phyloP scores from a whole-genome alignment of 2,113 vertebrate species.

The Fregata magnificens region DNA sequence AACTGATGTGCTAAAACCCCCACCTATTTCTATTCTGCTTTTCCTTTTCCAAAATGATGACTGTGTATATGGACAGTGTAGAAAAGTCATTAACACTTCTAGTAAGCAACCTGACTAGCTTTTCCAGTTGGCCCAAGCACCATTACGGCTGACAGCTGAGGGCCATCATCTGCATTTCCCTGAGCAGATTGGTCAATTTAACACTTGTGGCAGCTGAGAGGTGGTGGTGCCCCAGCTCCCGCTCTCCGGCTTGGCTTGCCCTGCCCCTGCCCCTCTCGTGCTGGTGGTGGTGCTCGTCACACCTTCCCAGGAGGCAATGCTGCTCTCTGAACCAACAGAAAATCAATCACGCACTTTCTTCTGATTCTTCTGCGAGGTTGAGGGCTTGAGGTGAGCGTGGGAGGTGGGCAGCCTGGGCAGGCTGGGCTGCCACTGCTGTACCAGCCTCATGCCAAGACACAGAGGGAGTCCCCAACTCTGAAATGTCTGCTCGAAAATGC shows the following conservation, averaged over 20 bases:
- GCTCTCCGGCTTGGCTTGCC: background rate
- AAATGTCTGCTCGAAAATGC: background rate
- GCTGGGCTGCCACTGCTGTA: background rate
- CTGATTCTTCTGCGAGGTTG: background rate
- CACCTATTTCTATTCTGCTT: background rate
- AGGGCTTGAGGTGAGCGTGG: rapidly evolving
- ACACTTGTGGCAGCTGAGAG: background rate
- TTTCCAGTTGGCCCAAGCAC: background rate
- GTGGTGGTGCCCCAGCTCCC: background rate
- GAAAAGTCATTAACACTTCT: background rate
- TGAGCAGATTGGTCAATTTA: background rate
- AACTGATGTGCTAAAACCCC: background rate
- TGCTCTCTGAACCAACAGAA: background rate
- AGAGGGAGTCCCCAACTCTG: background rate
- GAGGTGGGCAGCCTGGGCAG: background rate
- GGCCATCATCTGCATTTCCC: background rate
- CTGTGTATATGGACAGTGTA: rapidly evolving
- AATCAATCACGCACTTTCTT: background rate
- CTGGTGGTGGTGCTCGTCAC: rapidly evolving
- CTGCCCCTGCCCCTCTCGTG: background rate
- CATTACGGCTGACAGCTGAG: background rate
- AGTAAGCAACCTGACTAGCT: background rate
- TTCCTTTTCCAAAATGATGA: background rate
- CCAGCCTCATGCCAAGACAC: no score
- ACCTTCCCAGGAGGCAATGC: background rate